phyloP scores from a whole-genome alignment of 2,888 invertebrate species.

The Malthinus flaveolus region DNA sequence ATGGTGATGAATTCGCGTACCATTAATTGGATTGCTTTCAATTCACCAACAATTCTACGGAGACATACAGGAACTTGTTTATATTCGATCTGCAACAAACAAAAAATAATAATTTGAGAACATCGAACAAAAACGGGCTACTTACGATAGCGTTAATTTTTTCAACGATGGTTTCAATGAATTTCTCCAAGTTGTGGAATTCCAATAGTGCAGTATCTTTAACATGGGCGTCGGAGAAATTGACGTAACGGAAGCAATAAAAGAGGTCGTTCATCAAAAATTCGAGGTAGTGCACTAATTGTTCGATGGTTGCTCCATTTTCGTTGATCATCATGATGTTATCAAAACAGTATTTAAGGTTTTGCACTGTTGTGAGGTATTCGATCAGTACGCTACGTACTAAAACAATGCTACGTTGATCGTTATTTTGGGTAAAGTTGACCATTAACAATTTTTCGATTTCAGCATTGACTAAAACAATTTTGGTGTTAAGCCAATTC shows the following conservation, averaged over 20 bases:
- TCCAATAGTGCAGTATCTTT: conserved; percentile 6
- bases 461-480: conserved; percentile 9
- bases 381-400: conserved; percentile 9
- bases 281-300: conserved; percentile 10
- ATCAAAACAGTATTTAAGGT: conserved; percentile 8
- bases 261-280: conserved; percentile 6
- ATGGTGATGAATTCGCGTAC: neutral
- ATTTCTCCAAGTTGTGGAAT: conserved; percentile 11
- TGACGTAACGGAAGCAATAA: neutral
- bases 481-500: conserved; percentile 5
- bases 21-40: conserved; percentile 12
- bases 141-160: conserved; percentile 6
- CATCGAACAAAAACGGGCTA: neutral
- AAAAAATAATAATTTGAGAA: neutral
- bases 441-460: conserved; percentile 16
- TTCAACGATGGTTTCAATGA: conserved; percentile 11
- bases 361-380: conserved; percentile 10
- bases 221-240: neutral
- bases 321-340: neutral
- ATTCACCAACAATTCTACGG: conserved; percentile 6
- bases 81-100: neutral
- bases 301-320: neutral
- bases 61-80: neutral
- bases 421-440: neutral
- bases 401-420: neutral